Percentiles rank a stretch among this genome's conserved stretches.
Conservation (phyloP, 2,888 invertebrate genomes). For the Siphlonurus alternatus region DNA sequence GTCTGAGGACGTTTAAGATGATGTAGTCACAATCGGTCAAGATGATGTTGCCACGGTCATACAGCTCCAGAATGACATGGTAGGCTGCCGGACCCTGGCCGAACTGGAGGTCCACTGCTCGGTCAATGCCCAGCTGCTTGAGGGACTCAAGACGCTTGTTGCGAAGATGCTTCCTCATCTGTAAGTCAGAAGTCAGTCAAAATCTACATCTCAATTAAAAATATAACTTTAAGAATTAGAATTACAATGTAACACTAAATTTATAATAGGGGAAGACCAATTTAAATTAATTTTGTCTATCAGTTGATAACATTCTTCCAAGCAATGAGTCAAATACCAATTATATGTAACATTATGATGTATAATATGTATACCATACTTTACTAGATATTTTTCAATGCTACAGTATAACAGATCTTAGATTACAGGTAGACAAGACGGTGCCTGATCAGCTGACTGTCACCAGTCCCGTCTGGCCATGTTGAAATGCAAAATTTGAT, state of each 20-base stretch:
- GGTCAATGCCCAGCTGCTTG: slow-evolving; percentile 76
- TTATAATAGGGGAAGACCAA: too few relatives aligned
- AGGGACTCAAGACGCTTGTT: slow-evolving; percentile 84
- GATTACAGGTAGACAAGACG: too few relatives aligned
- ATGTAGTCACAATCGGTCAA: slow-evolving; percentile 79
- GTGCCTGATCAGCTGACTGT: too few relatives aligned
- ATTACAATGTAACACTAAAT: neutral
- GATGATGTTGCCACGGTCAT: slow-evolving; percentile 90
- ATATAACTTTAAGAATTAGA: neutral
- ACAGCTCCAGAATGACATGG: slow-evolving; percentile 88
- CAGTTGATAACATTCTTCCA: too few relatives aligned
- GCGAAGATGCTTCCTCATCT: slow-evolving; percentile 90
- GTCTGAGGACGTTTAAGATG: slow-evolving; percentile 83
- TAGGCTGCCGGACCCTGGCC: slow-evolving; percentile 86
- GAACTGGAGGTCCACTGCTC: slow-evolving; percentile 90
- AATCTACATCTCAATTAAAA: neutral
- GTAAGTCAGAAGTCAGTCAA: slow-evolving; percentile 22
- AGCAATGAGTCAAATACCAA: too few relatives aligned
- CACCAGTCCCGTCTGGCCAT: too few relatives aligned
- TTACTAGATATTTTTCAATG: too few relatives aligned
- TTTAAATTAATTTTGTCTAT: too few relatives aligned
- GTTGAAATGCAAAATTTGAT: too few relatives aligned
- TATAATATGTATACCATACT: too few relatives aligned
- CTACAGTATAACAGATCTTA: too few relatives aligned
- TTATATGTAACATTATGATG: too few relatives aligned